Conservation (phyloP, 2,797 vertebrate genomes). For the Chromobotia macracanthus region DNA sequence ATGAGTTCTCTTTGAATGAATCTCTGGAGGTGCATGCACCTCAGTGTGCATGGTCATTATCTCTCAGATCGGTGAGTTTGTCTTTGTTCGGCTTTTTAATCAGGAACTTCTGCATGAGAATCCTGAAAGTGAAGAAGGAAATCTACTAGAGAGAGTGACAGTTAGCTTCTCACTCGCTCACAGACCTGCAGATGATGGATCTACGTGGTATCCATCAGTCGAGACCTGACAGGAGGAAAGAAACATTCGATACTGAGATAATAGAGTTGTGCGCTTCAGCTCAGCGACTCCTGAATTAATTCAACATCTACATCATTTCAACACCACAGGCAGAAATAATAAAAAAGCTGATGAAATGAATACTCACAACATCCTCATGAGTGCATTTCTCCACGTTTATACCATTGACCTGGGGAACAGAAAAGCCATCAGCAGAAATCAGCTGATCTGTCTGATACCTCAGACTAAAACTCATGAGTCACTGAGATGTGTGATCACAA, state of each 20-base stretch:
- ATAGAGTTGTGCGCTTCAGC: conserved; percentile 46
- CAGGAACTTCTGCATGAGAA: conserved; percentile 46
- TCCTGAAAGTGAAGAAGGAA: conserved; percentile 35
- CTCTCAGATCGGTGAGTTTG: conserved; percentile 51
- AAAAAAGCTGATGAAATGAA: conserved; percentile 56
- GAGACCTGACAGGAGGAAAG: conserved; percentile 19
- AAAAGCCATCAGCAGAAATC: conserved; percentile 40
- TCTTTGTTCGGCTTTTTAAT: conserved; percentile 64
- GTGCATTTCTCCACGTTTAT: conserved; percentile 90
- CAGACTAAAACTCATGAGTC: too few species aligned
- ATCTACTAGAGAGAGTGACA: conserved; percentile 9
- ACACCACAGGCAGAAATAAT: conserved; percentile 8
- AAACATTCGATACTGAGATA: conserved; percentile 44
- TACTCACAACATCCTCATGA: conserved; percentile 95
- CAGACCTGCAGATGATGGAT: conserved; percentile 48
- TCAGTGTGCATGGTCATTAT: conserved; percentile 21
- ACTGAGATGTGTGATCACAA: too few species aligned
- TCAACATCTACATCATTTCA: conserved; percentile 35
- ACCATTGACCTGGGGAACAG: conserved; percentile 86
- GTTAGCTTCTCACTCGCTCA: conserved; percentile 13
- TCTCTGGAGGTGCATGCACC: too few species aligned
- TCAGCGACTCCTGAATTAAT: conserved; percentile 4
- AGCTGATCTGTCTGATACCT: neutral
- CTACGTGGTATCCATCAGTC: conserved; percentile 54
- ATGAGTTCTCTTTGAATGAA: too few species aligned